Evolutionary conservation across 2,113 vertebrate species (phyloP).

Genomic region (Tricholaema leucomelas): DNA sequence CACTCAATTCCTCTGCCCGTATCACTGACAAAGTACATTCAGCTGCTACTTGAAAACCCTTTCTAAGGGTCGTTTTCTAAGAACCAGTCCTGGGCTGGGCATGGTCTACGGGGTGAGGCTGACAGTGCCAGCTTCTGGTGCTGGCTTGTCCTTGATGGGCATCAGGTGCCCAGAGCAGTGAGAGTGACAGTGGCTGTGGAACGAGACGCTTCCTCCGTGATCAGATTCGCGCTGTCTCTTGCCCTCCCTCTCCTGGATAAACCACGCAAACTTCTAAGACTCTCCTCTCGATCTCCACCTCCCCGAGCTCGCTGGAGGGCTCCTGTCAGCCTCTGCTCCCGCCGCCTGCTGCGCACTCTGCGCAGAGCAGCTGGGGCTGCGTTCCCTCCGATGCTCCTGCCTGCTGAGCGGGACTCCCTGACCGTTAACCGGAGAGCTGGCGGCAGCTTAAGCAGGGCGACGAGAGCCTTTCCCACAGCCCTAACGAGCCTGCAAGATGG

Average conservation of each 20-base stretch:
- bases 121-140: no score
- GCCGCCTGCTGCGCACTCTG: background rate
- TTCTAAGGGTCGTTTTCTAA: constrained; percentile 62
- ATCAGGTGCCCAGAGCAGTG: background rate
- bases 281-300: background rate
- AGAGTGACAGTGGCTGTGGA: background rate
- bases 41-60: constrained; percentile 28
- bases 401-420: no score
- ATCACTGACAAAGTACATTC: constrained; percentile 64
- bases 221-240: background rate
- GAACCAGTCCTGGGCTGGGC: background rate
- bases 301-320: background rate
- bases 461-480: background rate
- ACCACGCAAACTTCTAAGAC: background rate
- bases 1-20: no score
- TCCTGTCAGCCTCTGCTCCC: background rate
- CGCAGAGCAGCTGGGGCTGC: no score
- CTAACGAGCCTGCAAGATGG: background rate
- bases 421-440: no score
- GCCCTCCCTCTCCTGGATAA: background rate
- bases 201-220: background rate
- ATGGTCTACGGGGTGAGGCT: background rate
- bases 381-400: no score
- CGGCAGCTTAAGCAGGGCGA: no score
- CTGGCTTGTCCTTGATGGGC: background rate